Evolutionary conservation across 1,140 invertebrate species (phyloP).

Genomic region (Amyelois transitella): DNA sequence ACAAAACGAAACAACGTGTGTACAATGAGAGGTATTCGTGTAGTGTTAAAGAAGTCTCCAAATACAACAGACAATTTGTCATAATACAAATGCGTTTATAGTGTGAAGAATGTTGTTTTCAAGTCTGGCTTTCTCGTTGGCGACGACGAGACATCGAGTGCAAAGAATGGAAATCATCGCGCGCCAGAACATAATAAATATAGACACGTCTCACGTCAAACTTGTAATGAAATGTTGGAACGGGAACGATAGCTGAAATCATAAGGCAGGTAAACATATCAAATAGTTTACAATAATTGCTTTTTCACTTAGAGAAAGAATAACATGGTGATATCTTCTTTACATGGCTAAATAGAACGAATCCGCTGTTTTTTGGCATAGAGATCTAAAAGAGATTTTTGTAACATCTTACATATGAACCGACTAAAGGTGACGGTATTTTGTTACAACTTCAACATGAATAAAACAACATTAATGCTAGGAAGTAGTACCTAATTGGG

Average conservation of each 20-base stretch:
- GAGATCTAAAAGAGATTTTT: too few species aligned
- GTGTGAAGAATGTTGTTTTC: conserved; percentile 25
- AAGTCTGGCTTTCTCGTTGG: conserved; percentile 30
- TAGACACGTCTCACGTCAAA: conserved; percentile 11
- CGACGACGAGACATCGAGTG: conserved; percentile 21
- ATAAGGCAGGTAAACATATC: background rate
- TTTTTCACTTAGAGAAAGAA: too few species aligned
- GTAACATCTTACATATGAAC: too few species aligned
- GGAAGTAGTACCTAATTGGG: too few species aligned
- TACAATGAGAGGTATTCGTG: background rate
- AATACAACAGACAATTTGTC: background rate
- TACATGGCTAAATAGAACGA: too few species aligned
- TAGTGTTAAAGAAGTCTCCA: background rate
- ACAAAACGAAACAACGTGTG: too few species aligned
- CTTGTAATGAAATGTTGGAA: background rate
- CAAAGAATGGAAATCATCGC: conserved; percentile 41
- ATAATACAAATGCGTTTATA: conserved; percentile 6
- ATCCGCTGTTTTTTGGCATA: too few species aligned
- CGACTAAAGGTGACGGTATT: too few species aligned
- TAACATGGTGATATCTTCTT: too few species aligned
- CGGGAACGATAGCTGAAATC: background rate
- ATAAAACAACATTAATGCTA: too few species aligned
- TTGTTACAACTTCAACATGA: too few species aligned
- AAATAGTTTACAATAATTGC: background rate
- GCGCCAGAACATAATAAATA: conserved; percentile 25